Evolutionary conservation across 2,113 vertebrate species (phyloP).

Genomic region (Fulmarus glacialis): DNA sequence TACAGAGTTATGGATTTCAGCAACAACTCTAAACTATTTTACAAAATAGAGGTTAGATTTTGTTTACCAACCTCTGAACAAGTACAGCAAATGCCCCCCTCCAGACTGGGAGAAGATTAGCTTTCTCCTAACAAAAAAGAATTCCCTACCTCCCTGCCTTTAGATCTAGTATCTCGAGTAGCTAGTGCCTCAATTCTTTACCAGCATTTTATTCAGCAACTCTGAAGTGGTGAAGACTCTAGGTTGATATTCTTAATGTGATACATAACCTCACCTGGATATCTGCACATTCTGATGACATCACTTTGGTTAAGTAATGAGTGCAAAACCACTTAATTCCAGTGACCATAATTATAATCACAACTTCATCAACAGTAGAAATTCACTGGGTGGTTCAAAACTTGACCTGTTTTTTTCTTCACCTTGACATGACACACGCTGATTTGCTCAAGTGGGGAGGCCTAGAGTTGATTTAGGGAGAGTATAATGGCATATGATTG

Average conservation of each 20-base stretch:
- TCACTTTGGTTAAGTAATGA: background rate
- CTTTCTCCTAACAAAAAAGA: background rate
- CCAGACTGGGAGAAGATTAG: background rate
- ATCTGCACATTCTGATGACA: background rate
- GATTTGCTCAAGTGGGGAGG: background rate
- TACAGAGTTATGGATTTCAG: background rate
- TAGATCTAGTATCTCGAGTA: background rate
- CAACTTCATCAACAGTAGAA: background rate
- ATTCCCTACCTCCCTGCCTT: background rate
- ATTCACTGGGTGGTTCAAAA: background rate
- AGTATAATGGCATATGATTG: background rate
- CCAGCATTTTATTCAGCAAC: background rate
- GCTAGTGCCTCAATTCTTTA: background rate
- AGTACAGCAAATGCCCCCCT: background rate
- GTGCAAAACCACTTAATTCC: background rate
- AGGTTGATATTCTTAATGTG: background rate
- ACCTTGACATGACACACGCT: background rate
- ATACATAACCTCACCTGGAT: accelerated
- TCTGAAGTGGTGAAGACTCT: background rate
- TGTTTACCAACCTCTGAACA: background rate
- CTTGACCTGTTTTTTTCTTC: background rate
- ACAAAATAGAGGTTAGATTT: background rate
- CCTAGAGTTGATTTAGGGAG: background rate
- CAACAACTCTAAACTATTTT: background rate
- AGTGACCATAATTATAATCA: background rate